Percentiles rank a stretch among this genome's conserved stretches.
Conservation (phyloP, 2,888 invertebrate species). For the Loripinus fragilis region DNA sequence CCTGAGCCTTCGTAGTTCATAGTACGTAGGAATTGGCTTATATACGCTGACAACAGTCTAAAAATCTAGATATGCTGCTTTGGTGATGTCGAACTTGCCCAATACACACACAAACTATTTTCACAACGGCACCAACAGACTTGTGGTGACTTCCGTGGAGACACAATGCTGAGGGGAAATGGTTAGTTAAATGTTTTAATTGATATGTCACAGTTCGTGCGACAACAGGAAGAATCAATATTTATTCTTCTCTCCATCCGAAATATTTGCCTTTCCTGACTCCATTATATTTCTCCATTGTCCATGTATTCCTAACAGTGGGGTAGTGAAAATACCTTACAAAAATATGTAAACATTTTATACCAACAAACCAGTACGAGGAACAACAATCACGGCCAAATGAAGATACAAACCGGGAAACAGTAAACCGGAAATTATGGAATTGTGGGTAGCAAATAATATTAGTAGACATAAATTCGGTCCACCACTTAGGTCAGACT, state of each 20-base stretch:
- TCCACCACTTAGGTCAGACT: too few species aligned
- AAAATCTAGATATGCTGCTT: too few species aligned
- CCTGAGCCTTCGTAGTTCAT: too few species aligned
- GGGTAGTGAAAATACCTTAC: slow-evolving; percentile 52
- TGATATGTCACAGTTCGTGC: slow-evolving; percentile 14
- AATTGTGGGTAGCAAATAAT: too few species aligned
- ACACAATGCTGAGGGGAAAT: background rate
- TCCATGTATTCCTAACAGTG: slow-evolving; percentile 15
- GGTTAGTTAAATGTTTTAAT: slow-evolving; percentile 11
- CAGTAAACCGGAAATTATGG: too few species aligned
- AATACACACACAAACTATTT: too few species aligned
- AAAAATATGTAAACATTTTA: slow-evolving; percentile 42
- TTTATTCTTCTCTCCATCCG: slow-evolving; percentile 3
- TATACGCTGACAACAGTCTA: too few species aligned
- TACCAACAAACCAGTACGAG: slow-evolving; percentile 31
- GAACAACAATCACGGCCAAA: slow-evolving; percentile 41
- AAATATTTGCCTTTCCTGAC: slow-evolving; percentile 12
- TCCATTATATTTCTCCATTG: background rate
- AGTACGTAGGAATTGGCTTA: too few species aligned
- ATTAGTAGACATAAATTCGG: too few species aligned
- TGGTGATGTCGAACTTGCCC: too few species aligned
- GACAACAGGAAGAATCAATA: slow-evolving; percentile 13
- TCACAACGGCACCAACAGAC: background rate
- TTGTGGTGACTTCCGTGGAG: background rate
- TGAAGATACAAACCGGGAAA: too few species aligned